Evolutionary conservation across 1,140 invertebrate genomes (phyloP), one percentile per base, ranked within the genome.

Genomic region (Lineus longissimus): DNA sequence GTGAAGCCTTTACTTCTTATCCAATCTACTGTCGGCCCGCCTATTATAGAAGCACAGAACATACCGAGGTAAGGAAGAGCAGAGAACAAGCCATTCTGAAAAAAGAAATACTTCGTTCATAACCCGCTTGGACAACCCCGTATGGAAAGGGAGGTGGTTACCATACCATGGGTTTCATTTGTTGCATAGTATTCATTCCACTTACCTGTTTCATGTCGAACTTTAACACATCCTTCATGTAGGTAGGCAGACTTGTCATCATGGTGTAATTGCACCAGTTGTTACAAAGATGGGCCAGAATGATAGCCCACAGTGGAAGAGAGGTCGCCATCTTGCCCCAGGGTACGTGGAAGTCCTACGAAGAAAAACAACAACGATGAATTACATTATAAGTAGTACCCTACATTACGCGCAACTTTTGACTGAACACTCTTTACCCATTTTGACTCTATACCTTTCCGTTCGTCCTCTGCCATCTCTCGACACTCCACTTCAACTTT

Each of bases 261-360:
- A 97, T 87, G 7, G 91, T 95, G 82, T 96, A 96, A 82, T 92
- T 94, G 0, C 92, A 90, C 82, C 94, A 97, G 58, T 95, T 93
- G 62, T 91, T 91, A 61, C 90, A 88, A 15, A 87, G 89, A 76
- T 97, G 93, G 0, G 91, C 91, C 27, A 94, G 23, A 57, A 65
- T 59, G 13, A 95, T 92, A 2, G 93, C 92, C 90, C 92, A 95
- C 11, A 97, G 91, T 0, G 92, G 97, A 85, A 94, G 89, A 1
- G 97, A 99, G 0, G 90, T 94, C 63, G 95, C 87, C 71, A 99
- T 97, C 1, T 87, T 87, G 41, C 86, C 87, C 97, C 97, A 99
- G 0, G 97, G 97, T 1, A 88, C 1, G 83, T 70, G 0, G 92
- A 94, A 0, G 86, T 88, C 9, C 95, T 78, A 31, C 66, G 64